A percentile compares a stretch with the other conserved stretches of the same genome.
Evolutionary conservation across 1,140 invertebrate species (phyloP).

Genomic region (Cylas formicarius): DNA sequence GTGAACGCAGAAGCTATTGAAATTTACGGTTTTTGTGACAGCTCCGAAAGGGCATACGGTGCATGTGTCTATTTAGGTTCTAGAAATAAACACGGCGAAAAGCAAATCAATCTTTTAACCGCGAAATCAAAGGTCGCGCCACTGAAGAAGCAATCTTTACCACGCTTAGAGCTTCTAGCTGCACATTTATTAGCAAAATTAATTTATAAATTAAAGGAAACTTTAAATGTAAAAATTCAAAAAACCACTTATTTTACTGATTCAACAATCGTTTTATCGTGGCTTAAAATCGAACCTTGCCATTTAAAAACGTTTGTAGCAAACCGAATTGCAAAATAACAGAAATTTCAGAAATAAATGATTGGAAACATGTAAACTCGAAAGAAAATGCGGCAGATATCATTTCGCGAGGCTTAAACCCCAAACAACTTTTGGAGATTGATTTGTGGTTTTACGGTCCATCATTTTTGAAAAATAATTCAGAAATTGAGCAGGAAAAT

Average conservation of each 20-base stretch:
- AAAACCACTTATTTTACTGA: conserved; percentile 39
- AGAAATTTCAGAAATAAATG: conserved; percentile 22
- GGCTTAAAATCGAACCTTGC: conserved; percentile 21
- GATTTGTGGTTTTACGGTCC: conserved; percentile 38
- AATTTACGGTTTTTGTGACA: conserved; percentile 36
- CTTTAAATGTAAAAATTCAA: conserved; percentile 9
- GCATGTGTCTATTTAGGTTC: conserved; percentile 30
- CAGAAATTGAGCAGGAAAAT: conserved; percentile 11
- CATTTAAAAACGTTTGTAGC: conserved; percentile 35
- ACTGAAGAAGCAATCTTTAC: conserved; percentile 30
- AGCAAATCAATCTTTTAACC: conserved; percentile 19
- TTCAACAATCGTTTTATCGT: conserved; percentile 39
- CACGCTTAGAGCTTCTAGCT: conserved; percentile 27
- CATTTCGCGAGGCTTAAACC: conserved; percentile 38
- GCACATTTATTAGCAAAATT: conserved; percentile 22
- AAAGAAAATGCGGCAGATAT: conserved; percentile 42
- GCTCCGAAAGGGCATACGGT: conserved; percentile 33
- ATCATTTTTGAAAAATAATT: conserved; percentile 14
- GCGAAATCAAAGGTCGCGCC: conserved; percentile 35
- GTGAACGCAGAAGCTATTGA: conserved; percentile 6
- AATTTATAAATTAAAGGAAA: conserved; percentile 10
- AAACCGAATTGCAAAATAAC: conserved; percentile 39
- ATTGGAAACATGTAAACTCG: conserved; percentile 38
- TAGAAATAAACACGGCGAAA: conserved; percentile 10
- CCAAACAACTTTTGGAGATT: conserved; percentile 22